Evolutionary conservation across 2,113 vertebrate genomes (phyloP).

Genomic region (Indicator maculatus): DNA sequence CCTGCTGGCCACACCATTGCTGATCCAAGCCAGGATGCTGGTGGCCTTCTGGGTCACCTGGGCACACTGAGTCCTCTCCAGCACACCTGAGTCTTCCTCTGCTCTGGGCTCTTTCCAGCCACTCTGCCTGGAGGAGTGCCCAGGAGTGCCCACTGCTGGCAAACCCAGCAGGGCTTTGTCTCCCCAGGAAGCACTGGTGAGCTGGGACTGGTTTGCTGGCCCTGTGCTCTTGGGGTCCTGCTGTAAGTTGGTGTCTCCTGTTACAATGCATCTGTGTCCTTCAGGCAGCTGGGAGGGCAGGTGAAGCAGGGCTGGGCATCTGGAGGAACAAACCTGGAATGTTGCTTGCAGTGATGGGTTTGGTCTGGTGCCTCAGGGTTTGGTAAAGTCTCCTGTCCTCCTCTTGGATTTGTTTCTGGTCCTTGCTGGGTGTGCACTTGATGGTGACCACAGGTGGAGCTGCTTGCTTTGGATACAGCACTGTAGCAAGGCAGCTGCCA

Average conservation of each 20-base stretch:
- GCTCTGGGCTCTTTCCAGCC: too few species aligned
- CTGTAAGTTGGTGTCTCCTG: background rate
- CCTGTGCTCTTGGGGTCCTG: background rate
- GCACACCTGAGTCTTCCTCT: too few species aligned
- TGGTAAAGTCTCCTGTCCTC: slow-evolving; percentile 68
- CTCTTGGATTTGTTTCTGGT: background rate
- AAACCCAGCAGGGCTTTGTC: background rate
- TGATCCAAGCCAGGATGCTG: too few species aligned
- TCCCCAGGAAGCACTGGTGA: background rate
- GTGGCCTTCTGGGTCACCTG: too few species aligned
- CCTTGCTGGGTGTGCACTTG: slow-evolving; percentile 46
- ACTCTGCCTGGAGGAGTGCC: too few species aligned
- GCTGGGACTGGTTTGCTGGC: background rate
- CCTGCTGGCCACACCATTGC: too few species aligned
- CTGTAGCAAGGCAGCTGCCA: slow-evolving; percentile 71
- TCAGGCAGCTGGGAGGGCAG: background rate
- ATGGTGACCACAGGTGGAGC: slow-evolving; percentile 58
- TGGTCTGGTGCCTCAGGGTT: slow-evolving; percentile 49
- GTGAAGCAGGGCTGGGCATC: background rate
- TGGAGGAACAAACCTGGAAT: slow-evolving; percentile 72
- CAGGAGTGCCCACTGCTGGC: too few species aligned
- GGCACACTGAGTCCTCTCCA: too few species aligned
- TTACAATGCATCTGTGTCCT: background rate
- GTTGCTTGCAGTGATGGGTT: background rate
- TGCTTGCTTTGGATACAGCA: slow-evolving; percentile 67